phyloP scores from a whole-genome alignment of 2,113 vertebrate species.

The Gallinago undulata region DNA sequence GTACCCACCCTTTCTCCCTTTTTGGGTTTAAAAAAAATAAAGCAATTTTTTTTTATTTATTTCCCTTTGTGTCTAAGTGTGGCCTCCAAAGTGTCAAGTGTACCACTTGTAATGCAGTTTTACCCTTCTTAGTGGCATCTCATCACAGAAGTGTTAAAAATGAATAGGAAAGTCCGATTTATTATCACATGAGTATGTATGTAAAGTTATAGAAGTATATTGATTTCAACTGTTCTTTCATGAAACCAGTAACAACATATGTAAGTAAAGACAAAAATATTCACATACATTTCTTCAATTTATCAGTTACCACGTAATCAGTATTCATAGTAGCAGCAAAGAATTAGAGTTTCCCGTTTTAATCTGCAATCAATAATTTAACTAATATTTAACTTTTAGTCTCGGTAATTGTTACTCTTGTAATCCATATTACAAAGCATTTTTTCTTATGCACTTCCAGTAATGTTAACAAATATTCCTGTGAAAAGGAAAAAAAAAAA shows the following conservation, averaged over 20 bases:
- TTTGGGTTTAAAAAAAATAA: neutral
- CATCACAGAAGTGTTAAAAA: neutral
- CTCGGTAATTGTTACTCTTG: neutral
- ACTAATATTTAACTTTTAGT: neutral
- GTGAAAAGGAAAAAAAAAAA: neutral
- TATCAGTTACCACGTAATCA: neutral
- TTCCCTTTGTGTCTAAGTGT: neutral
- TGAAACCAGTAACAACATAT: neutral
- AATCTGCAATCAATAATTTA: neutral
- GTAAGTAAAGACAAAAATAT: neutral
- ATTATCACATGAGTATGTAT: neutral
- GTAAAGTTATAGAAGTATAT: neutral
- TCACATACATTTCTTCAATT: neutral
- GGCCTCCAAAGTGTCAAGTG: neutral
- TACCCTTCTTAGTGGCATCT: neutral
- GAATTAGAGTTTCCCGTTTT: neutral
- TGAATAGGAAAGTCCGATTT: neutral
- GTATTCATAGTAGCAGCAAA: neutral
- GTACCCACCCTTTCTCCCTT: neutral
- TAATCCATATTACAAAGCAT: neutral
- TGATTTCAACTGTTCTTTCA: neutral
- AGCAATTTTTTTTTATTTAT: neutral
- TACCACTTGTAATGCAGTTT: neutral
- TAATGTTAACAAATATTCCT: neutral
- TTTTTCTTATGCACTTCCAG: neutral